These are phyloP conservation scores for Eidolon dupreanum DNA, from an alignment of 2,797 vertebrate genomes.

Conservation along the genomic window DNA sequence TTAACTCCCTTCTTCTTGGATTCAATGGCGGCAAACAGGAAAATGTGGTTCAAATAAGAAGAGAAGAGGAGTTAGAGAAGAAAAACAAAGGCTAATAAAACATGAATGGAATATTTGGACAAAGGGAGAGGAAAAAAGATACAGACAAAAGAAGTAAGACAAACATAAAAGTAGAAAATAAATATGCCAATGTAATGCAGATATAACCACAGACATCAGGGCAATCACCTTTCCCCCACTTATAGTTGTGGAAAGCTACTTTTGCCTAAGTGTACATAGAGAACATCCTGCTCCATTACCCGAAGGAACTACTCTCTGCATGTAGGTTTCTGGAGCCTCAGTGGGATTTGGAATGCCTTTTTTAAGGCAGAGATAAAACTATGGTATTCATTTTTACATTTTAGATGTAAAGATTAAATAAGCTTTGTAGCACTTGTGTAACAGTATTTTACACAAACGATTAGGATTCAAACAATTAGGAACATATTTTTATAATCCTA, in stretches of 20 bases:
- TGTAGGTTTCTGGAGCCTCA: not conserved
- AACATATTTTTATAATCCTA: constrained; percentile 10
- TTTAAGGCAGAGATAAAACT: constrained; percentile 1
- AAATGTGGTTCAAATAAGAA: not conserved
- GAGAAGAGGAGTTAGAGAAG: not conserved
- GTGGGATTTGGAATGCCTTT: not conserved
- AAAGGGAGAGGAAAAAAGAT: not conserved
- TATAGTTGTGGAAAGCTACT: not conserved
- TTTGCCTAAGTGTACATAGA: not conserved
- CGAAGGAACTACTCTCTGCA: not conserved
- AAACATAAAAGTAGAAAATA: not conserved
- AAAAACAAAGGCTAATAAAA: not conserved
- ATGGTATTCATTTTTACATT: constrained; percentile 25
- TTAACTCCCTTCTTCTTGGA: not conserved
- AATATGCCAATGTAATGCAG: not conserved
- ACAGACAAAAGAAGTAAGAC: not conserved
- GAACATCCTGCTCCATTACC: not conserved
- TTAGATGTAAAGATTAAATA: constrained; percentile 33
- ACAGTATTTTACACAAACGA: constrained; percentile 23
- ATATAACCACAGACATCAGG: not conserved
- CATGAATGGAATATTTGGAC: not conserved
- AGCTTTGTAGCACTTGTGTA: constrained; percentile 14
- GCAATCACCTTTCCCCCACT: not conserved
- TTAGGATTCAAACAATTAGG: constrained; percentile 10
- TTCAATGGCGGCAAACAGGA: not conserved